These are phyloP conservation scores for Scolanthus callimorphus DNA, from an alignment of 92 coral and sea anemone species.

Conservation along the genomic window DNA sequence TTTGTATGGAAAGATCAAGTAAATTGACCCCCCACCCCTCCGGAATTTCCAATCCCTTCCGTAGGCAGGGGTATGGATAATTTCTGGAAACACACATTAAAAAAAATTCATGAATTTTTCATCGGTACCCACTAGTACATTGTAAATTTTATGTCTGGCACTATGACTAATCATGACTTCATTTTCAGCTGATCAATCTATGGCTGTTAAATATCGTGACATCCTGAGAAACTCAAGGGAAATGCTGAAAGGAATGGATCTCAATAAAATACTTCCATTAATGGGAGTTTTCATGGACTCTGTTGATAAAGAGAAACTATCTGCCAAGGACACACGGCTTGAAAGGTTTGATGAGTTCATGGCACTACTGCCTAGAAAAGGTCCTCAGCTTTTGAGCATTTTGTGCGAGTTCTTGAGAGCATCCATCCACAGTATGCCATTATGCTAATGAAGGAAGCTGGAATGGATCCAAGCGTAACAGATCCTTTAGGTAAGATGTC, in stretches of 20 bases:
- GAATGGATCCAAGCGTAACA: not conserved
- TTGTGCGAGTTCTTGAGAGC: conserved; percentile 18
- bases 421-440: conserved; percentile 30
- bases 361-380: conserved; percentile 42
- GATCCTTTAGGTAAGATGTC: too few species aligned
- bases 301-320: conserved; percentile 12
- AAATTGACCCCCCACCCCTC: too few species aligned
- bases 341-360: conserved; percentile 32
- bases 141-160: too few species aligned
- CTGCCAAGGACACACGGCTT: too few species aligned
- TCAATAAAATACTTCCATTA: conserved; percentile 16
- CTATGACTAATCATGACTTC: too few species aligned
- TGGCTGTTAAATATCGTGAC: conserved; percentile 9
- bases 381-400: conserved; percentile 33
- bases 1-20: too few species aligned
- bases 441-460: conserved; percentile 12
- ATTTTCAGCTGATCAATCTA: too few species aligned
- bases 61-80: too few species aligned
- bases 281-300: conserved; percentile 17
- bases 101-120: too few species aligned
- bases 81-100: too few species aligned
- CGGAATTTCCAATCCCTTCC: too few species aligned
- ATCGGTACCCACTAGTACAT: too few species aligned
- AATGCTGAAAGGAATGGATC: conserved; percentile 1
- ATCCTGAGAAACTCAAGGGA: conserved; percentile 20